Base-by-base conservation (phyloP, 1,140 invertebrate species). In the Nasonia vitripennis region DNA sequence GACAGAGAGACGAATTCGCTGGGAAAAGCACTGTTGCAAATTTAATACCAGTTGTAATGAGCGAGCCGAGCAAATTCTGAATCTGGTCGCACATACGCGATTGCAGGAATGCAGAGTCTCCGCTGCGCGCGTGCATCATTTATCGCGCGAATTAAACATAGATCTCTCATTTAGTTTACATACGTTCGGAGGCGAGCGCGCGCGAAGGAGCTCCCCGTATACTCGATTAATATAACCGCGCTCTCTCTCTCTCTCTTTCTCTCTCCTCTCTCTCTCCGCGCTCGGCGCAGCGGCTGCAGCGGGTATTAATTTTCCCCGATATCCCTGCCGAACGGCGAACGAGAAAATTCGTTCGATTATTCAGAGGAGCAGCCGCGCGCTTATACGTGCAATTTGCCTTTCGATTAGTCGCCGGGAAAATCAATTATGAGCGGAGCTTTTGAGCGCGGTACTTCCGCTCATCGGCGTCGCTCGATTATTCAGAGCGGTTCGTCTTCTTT, bases 281-380 rank as follows among this genome's bases (percentile, higher is more conserved):
- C 27, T 1, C 27, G 27, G 27, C 74, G 83, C 23, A 17, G 5
- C 45, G 1, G 27, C 45, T 85, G 89, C 87, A 3, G 88, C 87
- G 88, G 87, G 90, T 90, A 91, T 90, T 91, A 91, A 91, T 91
- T 90, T 89, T 88, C 87, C 86, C 82, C 23, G 85, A 70, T 81
- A 85, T 83, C 71, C 23, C 80, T 75, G 85, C 77, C 83, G 79
- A 83, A 83, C 55, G 74, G 77, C 73, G 37, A 48, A 62, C 41
- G 81, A 79, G 81, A 73, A 81, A 62, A 86, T 78, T 84, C 77
- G 81, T 62, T 82, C 79, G 78, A 73, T 85, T 87, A 85, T 85
- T 85, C 78, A 86, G 78, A 73, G 75, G 20, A 45, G 20, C 70
- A 84, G 78, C 55, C 17, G 55, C 62, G 51, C 81, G 55, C 55